Evolutionary conservation across 2,113 vertebrate genomes (phyloP), one percentile per base, ranked within the genome.

Genomic region (Pitta sordida): DNA sequence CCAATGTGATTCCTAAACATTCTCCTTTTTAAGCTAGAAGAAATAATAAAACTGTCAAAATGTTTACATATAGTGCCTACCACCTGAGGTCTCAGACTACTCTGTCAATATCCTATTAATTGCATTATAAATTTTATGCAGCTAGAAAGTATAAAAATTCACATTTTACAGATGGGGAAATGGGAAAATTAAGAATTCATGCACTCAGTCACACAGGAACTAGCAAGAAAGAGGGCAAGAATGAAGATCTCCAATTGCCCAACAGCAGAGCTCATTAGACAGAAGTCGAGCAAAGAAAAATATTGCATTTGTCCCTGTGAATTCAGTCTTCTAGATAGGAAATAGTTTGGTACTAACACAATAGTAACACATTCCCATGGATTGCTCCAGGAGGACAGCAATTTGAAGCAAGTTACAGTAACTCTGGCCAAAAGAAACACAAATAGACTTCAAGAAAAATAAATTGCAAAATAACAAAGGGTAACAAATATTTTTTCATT

Each of bases 91-190:
- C 91, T 94, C 82, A 80, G 56, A 67, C 70, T 90, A 79, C 71
- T 94, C 93, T 95, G 87, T 91, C 94, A 96, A 96, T 96, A 95
- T 69, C 70, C 82, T 89, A 93, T 93, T 95, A 96, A 96, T 96
- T 96, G 91, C 75, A 89, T 95, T 95, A 96, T 93, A 94, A 96
- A 96, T 96, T 96, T 92, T 92, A 93, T 91, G 93, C 87, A 91
- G 91, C 63, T 85, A 63, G 59, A 91, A 96, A 96, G 87, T 94
- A 93, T 81, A 95, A 96, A 92, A 96, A 95, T 88, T 89, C 94
- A 89, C 78, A 83, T 91, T 94, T 92, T 96, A 94, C 59, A 94
- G 87, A 93, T 94, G 78, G 53, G 81, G 78, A 95, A 93, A 95
- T 89, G 84, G 90, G 82, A 94, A 79, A 90, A 95, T 94, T 95